Evolutionary conservation across 2,113 vertebrate species (phyloP).

Genomic region (Ia io): DNA sequence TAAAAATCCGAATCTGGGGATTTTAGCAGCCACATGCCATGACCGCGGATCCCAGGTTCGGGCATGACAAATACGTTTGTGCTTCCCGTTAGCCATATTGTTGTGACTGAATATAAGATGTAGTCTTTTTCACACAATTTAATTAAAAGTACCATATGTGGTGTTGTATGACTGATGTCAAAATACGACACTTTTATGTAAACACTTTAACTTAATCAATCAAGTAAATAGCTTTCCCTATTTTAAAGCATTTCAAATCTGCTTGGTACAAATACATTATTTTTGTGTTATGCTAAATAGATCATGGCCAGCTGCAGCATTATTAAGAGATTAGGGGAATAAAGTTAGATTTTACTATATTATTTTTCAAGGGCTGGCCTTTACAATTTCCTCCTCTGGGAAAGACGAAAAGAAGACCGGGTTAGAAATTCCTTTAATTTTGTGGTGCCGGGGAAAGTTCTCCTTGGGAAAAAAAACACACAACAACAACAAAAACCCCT

Average conservation of each 20-base stretch:
- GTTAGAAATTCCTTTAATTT: constrained; percentile 72
- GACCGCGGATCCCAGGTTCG: constrained; percentile 46
- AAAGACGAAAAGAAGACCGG: constrained; percentile 57
- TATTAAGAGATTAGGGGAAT: constrained; percentile 69
- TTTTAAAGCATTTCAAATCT: constrained; percentile 76
- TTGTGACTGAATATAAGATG: constrained; percentile 75
- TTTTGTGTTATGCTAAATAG: constrained; percentile 66
- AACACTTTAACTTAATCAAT: constrained; percentile 79
- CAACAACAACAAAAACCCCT: background rate
- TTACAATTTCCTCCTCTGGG: constrained; percentile 73
- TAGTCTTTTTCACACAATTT: constrained; percentile 76
- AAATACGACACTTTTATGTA: constrained; percentile 76
- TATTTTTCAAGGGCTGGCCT: constrained; percentile 73
- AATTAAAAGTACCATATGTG: constrained; percentile 78
- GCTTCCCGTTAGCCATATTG: constrained; percentile 68
- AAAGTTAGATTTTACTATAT: constrained; percentile 68
- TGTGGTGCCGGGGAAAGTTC: constrained; percentile 58
- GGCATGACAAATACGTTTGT: constrained; percentile 61
- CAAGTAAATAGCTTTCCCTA: constrained; percentile 76
- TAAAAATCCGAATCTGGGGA: constrained; percentile 60
- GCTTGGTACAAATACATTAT: constrained; percentile 65
- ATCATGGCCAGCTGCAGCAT: constrained; percentile 75
- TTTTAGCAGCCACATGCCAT: constrained; percentile 54
- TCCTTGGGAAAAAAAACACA: background rate
- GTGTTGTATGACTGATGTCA: constrained; percentile 76